Conservation (phyloP, 2,888 invertebrate genomes). For the Dorcus parallelipipedus region DNA sequence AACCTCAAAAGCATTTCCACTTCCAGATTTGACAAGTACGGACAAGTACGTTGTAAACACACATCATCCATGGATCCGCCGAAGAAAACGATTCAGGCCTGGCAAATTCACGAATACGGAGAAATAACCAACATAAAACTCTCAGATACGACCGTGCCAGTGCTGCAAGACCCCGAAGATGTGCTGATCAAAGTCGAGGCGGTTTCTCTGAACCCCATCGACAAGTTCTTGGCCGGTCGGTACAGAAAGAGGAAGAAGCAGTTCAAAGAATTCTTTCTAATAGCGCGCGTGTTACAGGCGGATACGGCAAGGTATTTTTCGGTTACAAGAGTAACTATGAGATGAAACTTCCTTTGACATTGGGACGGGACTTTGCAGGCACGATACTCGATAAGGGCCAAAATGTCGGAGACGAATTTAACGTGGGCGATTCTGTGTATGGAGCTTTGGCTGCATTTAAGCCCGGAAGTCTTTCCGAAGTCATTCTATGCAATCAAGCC, state of each 20-base stretch:
- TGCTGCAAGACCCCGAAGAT: constrained; percentile 67
- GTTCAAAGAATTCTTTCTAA: too few relatives aligned
- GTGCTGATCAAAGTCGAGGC: constrained; percentile 79
- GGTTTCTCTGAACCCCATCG: constrained; percentile 88
- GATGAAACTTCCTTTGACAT: constrained; percentile 78
- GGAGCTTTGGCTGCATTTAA: constrained; percentile 77
- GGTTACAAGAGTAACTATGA: constrained; percentile 57
- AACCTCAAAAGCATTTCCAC: too few relatives aligned
- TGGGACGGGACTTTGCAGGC: constrained; percentile 93
- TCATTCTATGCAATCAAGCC: constrained; percentile 50
- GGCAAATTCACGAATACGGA: constrained; percentile 82
- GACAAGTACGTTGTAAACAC: too few relatives aligned
- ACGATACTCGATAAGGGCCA: constrained; percentile 70
- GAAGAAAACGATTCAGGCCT: constrained; percentile 60
- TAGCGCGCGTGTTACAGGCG: constrained; percentile 53
- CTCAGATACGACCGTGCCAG: constrained; percentile 60
- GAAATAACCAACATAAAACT: constrained; percentile 59
- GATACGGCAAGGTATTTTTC: constrained; percentile 76
- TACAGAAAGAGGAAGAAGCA: too few relatives aligned
- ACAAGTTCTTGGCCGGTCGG: constrained; percentile 76
- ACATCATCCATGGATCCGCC: neutral
- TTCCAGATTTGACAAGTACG: too few relatives aligned
- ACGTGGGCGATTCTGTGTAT: constrained; percentile 83
- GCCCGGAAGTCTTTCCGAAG: constrained; percentile 81
- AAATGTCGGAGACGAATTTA: constrained; percentile 53